Evolutionary conservation across 2,113 vertebrate genomes (phyloP).

Genomic region (Cranoglanis bouderius): DNA sequence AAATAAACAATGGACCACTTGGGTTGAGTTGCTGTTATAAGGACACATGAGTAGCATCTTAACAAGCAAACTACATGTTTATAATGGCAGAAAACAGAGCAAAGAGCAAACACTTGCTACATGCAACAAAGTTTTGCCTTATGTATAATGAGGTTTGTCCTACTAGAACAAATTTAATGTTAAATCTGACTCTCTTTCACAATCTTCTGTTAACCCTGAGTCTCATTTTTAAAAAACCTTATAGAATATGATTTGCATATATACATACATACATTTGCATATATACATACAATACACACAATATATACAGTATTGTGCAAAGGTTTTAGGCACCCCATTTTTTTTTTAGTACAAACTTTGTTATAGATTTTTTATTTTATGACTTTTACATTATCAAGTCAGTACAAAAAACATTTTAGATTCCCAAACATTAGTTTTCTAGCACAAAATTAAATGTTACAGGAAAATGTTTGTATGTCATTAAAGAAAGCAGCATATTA

Average conservation of each 20-base stretch:
- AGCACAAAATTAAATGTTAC: too few species aligned
- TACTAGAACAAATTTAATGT: neutral
- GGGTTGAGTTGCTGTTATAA: slow-evolving; percentile 40
- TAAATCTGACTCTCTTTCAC: neutral
- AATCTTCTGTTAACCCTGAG: neutral
- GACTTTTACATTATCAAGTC: too few species aligned
- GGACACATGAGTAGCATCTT: slow-evolving; percentile 24
- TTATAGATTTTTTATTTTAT: too few species aligned
- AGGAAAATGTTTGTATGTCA: too few species aligned
- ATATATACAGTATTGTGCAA: too few species aligned
- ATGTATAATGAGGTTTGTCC: neutral
- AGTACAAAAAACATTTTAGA: too few species aligned
- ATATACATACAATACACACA: too few species aligned
- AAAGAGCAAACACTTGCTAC: slow-evolving; percentile 39
- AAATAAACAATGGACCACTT: slow-evolving; percentile 44
- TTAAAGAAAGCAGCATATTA: too few species aligned
- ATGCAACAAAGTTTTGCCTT: neutral
- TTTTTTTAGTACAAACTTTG: too few species aligned
- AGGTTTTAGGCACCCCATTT: too few species aligned
- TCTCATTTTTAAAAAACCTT: neutral
- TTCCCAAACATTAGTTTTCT: too few species aligned
- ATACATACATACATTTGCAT: too few species aligned
- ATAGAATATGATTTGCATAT: neutral
- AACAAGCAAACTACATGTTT: slow-evolving; percentile 36
- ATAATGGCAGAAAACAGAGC: neutral